These are phyloP conservation scores for Lepisosteus oculatus DNA, from an alignment of 2,113 vertebrate genomes.

Conservation along the genomic window DNA sequence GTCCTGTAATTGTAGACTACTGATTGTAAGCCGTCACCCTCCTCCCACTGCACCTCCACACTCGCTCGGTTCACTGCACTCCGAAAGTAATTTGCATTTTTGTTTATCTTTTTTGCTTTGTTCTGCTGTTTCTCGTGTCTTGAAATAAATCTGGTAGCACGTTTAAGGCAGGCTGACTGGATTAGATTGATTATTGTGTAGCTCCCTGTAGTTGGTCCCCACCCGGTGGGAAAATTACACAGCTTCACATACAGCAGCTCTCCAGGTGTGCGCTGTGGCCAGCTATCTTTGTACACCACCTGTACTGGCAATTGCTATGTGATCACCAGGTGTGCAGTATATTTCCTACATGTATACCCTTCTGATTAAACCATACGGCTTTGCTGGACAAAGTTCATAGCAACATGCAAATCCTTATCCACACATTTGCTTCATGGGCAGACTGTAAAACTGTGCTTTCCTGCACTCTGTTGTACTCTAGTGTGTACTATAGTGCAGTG, in stretches of 20 bases:
- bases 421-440: no score
- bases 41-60: background rate
- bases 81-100: background rate
- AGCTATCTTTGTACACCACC: background rate
- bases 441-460: no score
- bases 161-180: background rate
- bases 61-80: background rate
- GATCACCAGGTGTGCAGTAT: background rate
- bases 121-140: background rate
- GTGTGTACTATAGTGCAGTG: no score
- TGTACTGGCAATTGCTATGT: background rate
- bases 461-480: no score
- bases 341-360: background rate
- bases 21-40: no score
- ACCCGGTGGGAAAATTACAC: conserved; percentile 2
- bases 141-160: background rate
- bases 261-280: background rate
- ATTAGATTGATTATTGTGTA: background rate
- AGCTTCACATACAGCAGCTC: background rate
- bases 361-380: no score
- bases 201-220: background rate
- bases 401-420: no score
- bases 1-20: no score
- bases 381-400: no score
- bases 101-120: background rate